Base-by-base conservation (phyloP, 2,113 vertebrate species). In the Octodon degus region DNA sequence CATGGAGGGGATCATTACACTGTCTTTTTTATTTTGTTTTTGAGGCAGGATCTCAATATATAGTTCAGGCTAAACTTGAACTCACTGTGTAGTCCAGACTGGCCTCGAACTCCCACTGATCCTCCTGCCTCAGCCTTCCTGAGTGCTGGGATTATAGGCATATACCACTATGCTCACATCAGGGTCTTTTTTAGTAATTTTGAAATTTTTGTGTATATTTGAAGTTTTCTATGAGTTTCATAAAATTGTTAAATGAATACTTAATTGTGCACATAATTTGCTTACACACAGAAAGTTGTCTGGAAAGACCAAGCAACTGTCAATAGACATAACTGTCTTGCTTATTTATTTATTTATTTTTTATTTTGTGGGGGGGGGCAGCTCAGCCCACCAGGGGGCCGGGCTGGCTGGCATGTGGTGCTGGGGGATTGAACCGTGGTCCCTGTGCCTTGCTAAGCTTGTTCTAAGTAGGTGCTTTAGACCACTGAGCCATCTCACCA, bases 191-290 rank as follows among this genome's bases (percentile, higher is more conserved):
- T 53, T 19, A 32, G 47, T 32, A 79, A 50, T 19, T 7, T 50
- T 53, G 43, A 79, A 79, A 79, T 32, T 82, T 55, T 82, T 92
- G 40, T 65, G 0, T 89, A 79, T 47, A 50, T 79, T 70, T 88
- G 76, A 92, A 76, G 43, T 76, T 95, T 88, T 82, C 43, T 47
- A 25, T 74, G 30, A 27, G 74, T 76, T 76, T 76, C 32, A 58
- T 58, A 4, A 58, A 58, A n/a, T 37, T 82, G 50, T 58, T 58
- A 58, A 58, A 80, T 53, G 7, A 55, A 9, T n/a, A 58, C 30
- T 79, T 79, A 58, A 58, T 40, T 88, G 50, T 74, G 68, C 27
- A 40, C 16, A 58, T 86, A 81, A 90, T 80, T 93, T 93, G 43
- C n/a, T 72, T 7, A 43, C 63, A 43, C 14, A 47, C 40, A 90